These are phyloP conservation scores for Drosophila bifasciata DNA, from an alignment of 1,140 invertebrate genomes.

Conservation along the genomic window DNA sequence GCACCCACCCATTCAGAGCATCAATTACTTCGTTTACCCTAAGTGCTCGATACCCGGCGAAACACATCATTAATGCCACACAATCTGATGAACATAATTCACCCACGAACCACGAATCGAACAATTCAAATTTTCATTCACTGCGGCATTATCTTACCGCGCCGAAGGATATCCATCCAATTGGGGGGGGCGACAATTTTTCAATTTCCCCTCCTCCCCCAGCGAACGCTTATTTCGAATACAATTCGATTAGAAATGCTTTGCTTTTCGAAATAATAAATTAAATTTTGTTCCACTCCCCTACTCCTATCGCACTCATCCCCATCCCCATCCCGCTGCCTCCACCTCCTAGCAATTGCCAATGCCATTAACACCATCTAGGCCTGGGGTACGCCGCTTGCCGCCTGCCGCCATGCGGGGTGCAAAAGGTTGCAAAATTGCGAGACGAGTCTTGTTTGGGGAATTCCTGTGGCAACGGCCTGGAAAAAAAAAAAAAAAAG, in stretches of 20 bases:
- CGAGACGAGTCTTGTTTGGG: slow-evolving; percentile 57
- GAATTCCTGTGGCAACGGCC: slow-evolving; percentile 74
- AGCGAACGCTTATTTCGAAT: slow-evolving; percentile 70
- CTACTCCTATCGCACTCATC: background rate
- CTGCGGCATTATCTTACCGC: slow-evolving; percentile 13
- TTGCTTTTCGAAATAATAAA: slow-evolving; percentile 81
- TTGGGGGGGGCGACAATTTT: slow-evolving; percentile 63
- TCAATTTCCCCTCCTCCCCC: slow-evolving; percentile 51
- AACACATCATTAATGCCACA: slow-evolving; percentile 70
- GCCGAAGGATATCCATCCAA: slow-evolving; percentile 46
- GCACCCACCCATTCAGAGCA: background rate
- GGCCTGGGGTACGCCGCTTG: slow-evolving; percentile 11
- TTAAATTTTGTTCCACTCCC: slow-evolving; percentile 63
- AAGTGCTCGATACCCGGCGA: slow-evolving; percentile 17
- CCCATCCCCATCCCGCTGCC: too few relatives aligned
- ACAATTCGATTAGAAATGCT: slow-evolving; percentile 83
- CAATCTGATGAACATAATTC: slow-evolving; percentile 71
- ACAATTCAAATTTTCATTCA: slow-evolving; percentile 60
- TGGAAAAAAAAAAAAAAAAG: slow-evolving; percentile 55
- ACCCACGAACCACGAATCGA: slow-evolving; percentile 28
- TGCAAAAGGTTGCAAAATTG: slow-evolving; percentile 80
- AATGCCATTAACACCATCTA: slow-evolving; percentile 74
- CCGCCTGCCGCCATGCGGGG: slow-evolving; percentile 46
- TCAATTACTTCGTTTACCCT: slow-evolving; percentile 37
- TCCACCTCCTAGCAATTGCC: slow-evolving; percentile 46